Conservation (phyloP, 2,113 vertebrate genomes). For the Myxocyprinus asiaticus region DNA sequence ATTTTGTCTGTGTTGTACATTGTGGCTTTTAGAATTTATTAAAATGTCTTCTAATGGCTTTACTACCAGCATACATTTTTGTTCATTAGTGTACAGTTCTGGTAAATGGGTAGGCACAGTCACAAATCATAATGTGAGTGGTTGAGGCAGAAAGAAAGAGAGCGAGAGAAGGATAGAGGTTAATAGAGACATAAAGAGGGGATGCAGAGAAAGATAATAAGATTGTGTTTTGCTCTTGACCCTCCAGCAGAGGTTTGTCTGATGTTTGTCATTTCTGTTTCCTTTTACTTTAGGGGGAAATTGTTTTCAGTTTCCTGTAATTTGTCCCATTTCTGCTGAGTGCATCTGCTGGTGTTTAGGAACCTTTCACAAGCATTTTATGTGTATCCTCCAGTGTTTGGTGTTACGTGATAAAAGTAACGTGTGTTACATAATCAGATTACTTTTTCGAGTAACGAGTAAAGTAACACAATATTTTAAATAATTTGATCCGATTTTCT, state of each 20-base stretch:
- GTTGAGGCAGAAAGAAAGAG: not conserved
- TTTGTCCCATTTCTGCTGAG: conserved; percentile 44
- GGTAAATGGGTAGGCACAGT: not conserved
- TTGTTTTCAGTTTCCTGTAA: conserved; percentile 30
- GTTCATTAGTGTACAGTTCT: not conserved
- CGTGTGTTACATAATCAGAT: too few relatives aligned
- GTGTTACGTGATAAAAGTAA: too few relatives aligned
- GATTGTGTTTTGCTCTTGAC: not conserved
- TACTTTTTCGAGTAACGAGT: too few relatives aligned
- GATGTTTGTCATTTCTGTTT: conserved; percentile 27
- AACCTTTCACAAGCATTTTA: conserved; percentile 22
- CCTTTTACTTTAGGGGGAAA: conserved; percentile 37
- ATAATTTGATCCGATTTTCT: too few relatives aligned
- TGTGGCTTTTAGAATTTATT: too few relatives aligned
- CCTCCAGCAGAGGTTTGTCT: conserved; percentile 20
- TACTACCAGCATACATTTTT: not conserved
- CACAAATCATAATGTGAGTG: not conserved
- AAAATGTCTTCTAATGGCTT: not conserved
- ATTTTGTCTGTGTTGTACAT: too few relatives aligned
- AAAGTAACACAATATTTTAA: too few relatives aligned
- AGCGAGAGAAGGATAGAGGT: conserved; percentile 2
- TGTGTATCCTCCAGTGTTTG: too few relatives aligned
- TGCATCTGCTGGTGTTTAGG: conserved; percentile 8
- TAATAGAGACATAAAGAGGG: conserved; percentile 5
- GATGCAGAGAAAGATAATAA: conserved; percentile 8